Conservation (phyloP, 2,797 vertebrate genomes). For the Eremophila alpestris region DNA sequence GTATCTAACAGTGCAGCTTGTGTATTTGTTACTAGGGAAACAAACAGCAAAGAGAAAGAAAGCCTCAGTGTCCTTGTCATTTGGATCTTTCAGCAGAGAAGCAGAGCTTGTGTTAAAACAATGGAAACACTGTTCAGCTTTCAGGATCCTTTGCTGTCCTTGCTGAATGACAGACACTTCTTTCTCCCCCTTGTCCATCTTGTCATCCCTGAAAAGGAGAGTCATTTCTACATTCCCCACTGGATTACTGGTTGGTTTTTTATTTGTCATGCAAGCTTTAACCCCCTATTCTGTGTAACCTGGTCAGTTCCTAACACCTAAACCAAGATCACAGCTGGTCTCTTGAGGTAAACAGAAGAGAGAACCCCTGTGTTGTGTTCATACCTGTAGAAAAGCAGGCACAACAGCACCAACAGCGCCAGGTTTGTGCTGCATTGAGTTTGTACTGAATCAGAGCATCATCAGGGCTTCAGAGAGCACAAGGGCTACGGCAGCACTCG, state of each 20-base stretch:
- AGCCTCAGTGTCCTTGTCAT: slow-evolving; percentile 54
- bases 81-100: slow-evolving; percentile 49
- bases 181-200: slow-evolving; percentile 45
- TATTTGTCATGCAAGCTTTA: not conserved
- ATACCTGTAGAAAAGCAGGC: not conserved
- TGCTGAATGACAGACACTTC: slow-evolving; percentile 26
- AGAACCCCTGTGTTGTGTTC: not conserved
- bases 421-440: not conserved
- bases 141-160: slow-evolving; percentile 39
- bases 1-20: slow-evolving; percentile 53
- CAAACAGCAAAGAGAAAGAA: slow-evolving; percentile 57
- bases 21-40: slow-evolving; percentile 70
- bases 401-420: not conserved
- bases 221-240: not conserved
- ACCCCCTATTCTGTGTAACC: not conserved
- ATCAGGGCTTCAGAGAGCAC: accelerated
- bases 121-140: slow-evolving; percentile 54
- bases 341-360: not conserved
- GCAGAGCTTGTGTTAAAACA: slow-evolving; percentile 42
- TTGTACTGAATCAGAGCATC: not conserved
- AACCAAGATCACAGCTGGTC: not conserved
- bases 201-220: not conserved
- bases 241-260: not conserved
- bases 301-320: not conserved
- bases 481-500: not conserved